Percentiles rank a stretch among this genome's conserved stretches.
Conservation (phyloP, 2,113 vertebrate species). For the Brevimyrus niger region DNA sequence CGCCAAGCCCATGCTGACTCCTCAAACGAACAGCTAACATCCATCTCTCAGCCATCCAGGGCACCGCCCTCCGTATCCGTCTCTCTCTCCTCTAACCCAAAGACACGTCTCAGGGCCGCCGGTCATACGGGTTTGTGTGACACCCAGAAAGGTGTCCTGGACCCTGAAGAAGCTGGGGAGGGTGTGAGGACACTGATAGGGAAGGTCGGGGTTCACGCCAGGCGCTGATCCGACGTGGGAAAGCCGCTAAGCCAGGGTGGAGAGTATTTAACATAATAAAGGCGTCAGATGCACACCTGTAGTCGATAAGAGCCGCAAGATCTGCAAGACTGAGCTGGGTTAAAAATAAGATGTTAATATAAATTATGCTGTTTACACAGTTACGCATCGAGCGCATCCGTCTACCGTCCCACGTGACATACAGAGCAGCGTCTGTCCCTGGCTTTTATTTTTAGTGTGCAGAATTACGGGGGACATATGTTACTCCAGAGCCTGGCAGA, state of each 20-base stretch:
- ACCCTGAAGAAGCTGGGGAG: slow-evolving; percentile 25
- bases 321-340: background rate
- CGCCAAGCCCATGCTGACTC: slow-evolving; percentile 71
- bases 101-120: background rate
- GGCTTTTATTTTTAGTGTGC: background rate
- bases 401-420: background rate
- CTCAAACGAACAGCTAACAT: slow-evolving; percentile 38
- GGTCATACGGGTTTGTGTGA: no score
- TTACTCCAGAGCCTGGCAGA: background rate
- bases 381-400: background rate
- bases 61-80: slow-evolving; percentile 60
- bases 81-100: slow-evolving; percentile 47
- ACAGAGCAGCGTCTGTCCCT: background rate
- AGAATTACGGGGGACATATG: background rate
- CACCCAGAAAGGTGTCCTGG: background rate
- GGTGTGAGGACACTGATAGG: background rate
- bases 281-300: slow-evolving; percentile 74
- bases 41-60: slow-evolving; percentile 63
- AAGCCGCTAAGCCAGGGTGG: slow-evolving; percentile 33
- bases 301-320: slow-evolving; percentile 66
- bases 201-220: background rate
- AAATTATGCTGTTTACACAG: background rate
- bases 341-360: background rate
- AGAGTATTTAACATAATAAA: slow-evolving; percentile 77
- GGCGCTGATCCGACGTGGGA: background rate